Base-by-base conservation (phyloP, 2,888 invertebrate species). In the Prenolepis imparis region DNA sequence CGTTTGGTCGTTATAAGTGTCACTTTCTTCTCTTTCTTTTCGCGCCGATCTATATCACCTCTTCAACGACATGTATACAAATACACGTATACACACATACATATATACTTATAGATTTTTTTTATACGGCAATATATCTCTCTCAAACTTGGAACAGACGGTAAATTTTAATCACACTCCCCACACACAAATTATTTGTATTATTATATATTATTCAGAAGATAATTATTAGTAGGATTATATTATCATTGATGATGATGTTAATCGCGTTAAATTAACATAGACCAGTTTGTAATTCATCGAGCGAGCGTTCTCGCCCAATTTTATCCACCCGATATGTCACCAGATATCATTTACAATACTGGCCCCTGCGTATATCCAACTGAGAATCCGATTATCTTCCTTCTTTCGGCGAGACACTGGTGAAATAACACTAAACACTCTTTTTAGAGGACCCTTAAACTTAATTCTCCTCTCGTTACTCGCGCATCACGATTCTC, bases 1-100 rank as follows among this genome's bases (percentile, higher is more conserved):
- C 91, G 88, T 88, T 91, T 88, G 89, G 89, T 90, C 91, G 85
- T 83, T 83, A 28, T 28, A 67, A 86, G 67, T 44, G 57, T 68
- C 78, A 36, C 68, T 59, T 75, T 66, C 28, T 3, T 28, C 3
- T 28, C 48, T 59, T 48, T 61, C 44, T 44, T 67, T 78, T 72
- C 39, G 6, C 36, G 48, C 66, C 78, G 66, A 44, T 59, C 55
- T 36, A 61, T 57, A 18, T 48, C 28, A 61, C 28, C 41, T 57
- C 59, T n/a, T 80, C 75, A 70, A 64, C 55, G 59, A 74, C 52
- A 83, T 41, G 59, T 83, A 83, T 74, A 67, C 48, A 52, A 52
- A 52, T 77, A 75, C 64, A 80, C 61, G 32, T 59, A 77, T 39
- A 55, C 57, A n/a, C 48, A 32, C n/a, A 63, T 41, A 74, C 28